A percentile compares a stretch with the other conserved stretches of the same genome.
These are phyloP conservation scores for Tribolium freemani DNA, from an alignment of 2,888 invertebrate genomes.

Conservation along the genomic window DNA sequence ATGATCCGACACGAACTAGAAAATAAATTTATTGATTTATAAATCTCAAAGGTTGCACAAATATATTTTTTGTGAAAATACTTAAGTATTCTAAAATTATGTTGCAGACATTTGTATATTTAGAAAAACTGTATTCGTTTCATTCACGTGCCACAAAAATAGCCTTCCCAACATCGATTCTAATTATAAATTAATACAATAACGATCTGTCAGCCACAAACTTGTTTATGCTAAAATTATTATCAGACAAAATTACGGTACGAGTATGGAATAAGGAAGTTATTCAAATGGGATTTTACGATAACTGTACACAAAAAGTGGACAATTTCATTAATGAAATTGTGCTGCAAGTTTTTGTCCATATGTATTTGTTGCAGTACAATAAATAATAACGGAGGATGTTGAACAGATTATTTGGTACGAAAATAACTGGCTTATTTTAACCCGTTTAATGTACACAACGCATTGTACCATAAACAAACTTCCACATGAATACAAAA, in stretches of 20 bases:
- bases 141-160: not conserved
- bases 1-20: not conserved
- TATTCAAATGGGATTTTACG: not conserved
- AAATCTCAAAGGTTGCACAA: too few relatives aligned
- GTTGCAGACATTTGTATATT: not conserved
- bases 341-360: not conserved
- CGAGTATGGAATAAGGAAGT: not conserved
- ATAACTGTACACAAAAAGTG: too few relatives aligned
- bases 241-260: too few relatives aligned
- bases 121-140: not conserved
- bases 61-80: too few relatives aligned
- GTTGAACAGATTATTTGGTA: conserved; percentile 36
- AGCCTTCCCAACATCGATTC: not conserved
- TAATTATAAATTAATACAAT: not conserved
- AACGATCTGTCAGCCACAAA: not conserved
- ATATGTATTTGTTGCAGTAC: conserved; percentile 1
- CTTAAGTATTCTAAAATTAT: not conserved
- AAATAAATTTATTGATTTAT: not conserved
- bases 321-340: not conserved
- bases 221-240: not conserved
- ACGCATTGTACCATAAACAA: conserved; percentile 40
- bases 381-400: conserved; percentile 20
- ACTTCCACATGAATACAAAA: conserved; percentile 40
- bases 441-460: conserved; percentile 30
- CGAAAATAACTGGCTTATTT: conserved; percentile 38